phyloP scores from a whole-genome alignment of 2,888 invertebrate genomes.

The Merodon equestris region DNA sequence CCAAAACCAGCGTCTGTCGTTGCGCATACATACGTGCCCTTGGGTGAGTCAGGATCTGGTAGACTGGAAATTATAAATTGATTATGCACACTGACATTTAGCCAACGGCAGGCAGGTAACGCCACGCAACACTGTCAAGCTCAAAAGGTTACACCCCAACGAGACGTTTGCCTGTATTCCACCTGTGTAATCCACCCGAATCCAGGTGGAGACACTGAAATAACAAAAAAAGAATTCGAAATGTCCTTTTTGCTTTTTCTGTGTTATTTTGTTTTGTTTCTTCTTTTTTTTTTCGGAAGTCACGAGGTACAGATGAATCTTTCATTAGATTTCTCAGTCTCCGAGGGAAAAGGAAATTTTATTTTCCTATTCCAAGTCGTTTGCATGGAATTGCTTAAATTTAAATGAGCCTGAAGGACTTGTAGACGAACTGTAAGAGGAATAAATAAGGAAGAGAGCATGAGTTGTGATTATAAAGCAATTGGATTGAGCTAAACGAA shows the following conservation, averaged over 20 bases:
- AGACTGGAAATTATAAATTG: constrained; percentile 68
- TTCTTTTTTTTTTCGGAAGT: background rate
- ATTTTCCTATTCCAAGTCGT: constrained; percentile 23
- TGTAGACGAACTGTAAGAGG: no score
- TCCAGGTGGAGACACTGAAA: no score
- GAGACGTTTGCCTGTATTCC: constrained; percentile 36
- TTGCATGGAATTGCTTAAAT: constrained; percentile 16
- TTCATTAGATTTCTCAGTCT: constrained; percentile 28
- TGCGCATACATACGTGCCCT: constrained; percentile 40
- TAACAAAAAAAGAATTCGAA: no score
- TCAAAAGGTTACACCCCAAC: constrained; percentile 38
- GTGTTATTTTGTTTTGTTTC: constrained; percentile 5
- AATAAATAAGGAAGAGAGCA: no score
- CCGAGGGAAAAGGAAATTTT: background rate
- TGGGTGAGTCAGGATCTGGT: constrained; percentile 56
- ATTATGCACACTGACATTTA: constrained; percentile 68
- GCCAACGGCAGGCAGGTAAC: constrained; percentile 46
- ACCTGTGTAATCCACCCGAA: no score
- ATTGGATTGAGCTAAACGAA: no score
- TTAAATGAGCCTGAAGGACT: constrained; percentile 8
- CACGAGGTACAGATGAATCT: constrained; percentile 35
- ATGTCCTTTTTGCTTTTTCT: background rate
- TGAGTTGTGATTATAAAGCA: no score
- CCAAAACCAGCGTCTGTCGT: background rate
- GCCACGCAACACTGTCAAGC: constrained; percentile 11